These are phyloP conservation scores for Agonopterix heracliana DNA, from an alignment of 2,888 invertebrate genomes.

Conservation along the genomic window DNA sequence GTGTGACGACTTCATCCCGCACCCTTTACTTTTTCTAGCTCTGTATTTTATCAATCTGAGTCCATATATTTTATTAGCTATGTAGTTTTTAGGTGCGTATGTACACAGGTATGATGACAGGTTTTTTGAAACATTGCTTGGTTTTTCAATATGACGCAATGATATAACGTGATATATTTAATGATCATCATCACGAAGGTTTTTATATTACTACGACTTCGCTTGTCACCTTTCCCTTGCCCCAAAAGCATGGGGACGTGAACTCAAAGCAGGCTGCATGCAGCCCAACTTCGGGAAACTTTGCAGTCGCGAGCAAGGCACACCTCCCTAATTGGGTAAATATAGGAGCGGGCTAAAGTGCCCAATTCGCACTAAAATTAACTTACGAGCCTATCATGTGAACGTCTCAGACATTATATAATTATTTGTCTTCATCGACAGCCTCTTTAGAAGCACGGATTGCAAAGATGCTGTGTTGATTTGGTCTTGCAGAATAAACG, in stretches of 20 bases:
- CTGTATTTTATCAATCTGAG: too few relatives aligned
- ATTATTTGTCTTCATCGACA: background rate
- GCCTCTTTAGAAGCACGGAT: too few relatives aligned
- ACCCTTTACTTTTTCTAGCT: background rate
- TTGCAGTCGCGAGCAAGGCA: slow-evolving; percentile 43
- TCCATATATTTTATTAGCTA: too few relatives aligned
- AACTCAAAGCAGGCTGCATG: slow-evolving; percentile 43
- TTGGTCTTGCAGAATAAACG: too few relatives aligned
- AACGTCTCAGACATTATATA: background rate
- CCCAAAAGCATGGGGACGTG: slow-evolving; percentile 20
- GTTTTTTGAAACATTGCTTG: too few relatives aligned
- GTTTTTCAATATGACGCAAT: too few relatives aligned
- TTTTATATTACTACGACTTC: background rate
- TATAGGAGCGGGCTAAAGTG: slow-evolving; percentile 39
- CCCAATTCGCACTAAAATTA: slow-evolving; percentile 22
- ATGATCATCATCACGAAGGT: too few relatives aligned
- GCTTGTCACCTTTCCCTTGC: slow-evolving; percentile 13
- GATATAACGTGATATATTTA: too few relatives aligned
- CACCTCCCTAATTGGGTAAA: slow-evolving; percentile 66
- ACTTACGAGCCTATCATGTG: background rate
- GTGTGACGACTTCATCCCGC: background rate
- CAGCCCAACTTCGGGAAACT: slow-evolving; percentile 52
- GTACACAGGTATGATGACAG: too few relatives aligned
- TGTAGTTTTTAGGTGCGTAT: too few relatives aligned
- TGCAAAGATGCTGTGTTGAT: too few relatives aligned